Evolutionary conservation across 2,797 vertebrate species (phyloP).

Genomic region (Macropodus opercularis): DNA sequence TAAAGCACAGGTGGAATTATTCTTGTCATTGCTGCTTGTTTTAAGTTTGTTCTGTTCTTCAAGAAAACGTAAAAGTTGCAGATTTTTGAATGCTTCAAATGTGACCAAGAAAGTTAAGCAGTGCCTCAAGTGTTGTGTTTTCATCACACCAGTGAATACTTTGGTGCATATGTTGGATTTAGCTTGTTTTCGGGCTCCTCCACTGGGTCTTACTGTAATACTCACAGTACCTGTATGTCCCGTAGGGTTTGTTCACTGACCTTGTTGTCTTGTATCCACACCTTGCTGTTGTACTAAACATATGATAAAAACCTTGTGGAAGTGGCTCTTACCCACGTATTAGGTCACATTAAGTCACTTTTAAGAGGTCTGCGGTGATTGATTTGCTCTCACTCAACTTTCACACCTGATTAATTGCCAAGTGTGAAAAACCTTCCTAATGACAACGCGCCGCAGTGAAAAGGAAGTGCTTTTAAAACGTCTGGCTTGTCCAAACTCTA

Average conservation of each 20-base stretch:
- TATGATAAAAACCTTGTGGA: no score
- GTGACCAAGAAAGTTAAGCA: background rate
- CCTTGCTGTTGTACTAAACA: no score
- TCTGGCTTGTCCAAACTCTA: constrained; percentile 62
- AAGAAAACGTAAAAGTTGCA: background rate
- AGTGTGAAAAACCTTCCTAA: constrained; percentile 34
- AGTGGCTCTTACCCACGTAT: background rate
- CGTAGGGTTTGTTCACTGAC: no score
- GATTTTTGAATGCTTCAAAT: background rate
- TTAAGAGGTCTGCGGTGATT: constrained; percentile 12
- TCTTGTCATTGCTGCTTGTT: background rate
- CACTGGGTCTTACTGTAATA: no score
- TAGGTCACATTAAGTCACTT: background rate
- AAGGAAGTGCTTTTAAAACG: constrained; percentile 40
- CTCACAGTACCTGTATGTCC: no score
- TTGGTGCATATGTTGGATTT: no score
- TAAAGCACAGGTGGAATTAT: no score
- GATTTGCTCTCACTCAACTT: constrained; percentile 14
- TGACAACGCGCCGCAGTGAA: constrained; percentile 33
- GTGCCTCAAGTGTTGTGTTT: background rate
- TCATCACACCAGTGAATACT: no score
- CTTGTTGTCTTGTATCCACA: no score
- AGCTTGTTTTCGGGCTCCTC: no score
- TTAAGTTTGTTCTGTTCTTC: background rate
- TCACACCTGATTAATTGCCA: constrained; percentile 48